Conservation (phyloP, 2,888 invertebrate genomes). For the Exephanes ischioxanthus region DNA sequence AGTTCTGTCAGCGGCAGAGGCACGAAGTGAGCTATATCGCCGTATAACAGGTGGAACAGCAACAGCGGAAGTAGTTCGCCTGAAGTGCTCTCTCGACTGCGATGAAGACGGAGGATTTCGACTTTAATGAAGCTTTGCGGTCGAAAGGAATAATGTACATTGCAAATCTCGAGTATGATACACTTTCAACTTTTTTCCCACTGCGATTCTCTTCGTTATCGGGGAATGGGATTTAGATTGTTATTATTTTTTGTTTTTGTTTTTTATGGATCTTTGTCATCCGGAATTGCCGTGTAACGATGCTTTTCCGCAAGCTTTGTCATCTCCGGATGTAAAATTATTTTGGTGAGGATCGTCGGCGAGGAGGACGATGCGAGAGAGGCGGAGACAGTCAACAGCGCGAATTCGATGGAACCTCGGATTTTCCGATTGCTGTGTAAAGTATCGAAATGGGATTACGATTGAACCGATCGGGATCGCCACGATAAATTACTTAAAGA, state of each 20-base stretch:
- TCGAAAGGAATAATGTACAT: neutral
- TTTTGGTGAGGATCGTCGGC: slow-evolving; percentile 47
- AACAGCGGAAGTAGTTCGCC: slow-evolving; percentile 39
- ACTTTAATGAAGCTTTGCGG: slow-evolving; percentile 7
- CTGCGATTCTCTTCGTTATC: neutral
- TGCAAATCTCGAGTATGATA: slow-evolving; percentile 7
- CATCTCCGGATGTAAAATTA: neutral
- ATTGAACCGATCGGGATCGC: slow-evolving; percentile 23
- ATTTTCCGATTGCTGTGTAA: slow-evolving; percentile 32
- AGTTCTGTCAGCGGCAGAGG: slow-evolving; percentile 25
- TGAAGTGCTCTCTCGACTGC: neutral
- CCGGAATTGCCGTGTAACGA: neutral
- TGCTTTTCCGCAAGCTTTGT: neutral
- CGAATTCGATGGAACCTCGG: slow-evolving; percentile 43
- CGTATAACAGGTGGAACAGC: slow-evolving; percentile 16
- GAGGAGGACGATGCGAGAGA: slow-evolving; percentile 14
- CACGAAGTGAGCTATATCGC: slow-evolving; percentile 16
- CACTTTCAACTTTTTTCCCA: neutral
- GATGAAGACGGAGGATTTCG: slow-evolving; percentile 2
- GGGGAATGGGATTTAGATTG: neutral
- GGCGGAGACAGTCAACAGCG: neutral
- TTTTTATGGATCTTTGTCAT: no score
- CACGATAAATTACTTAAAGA: slow-evolving; percentile 64
- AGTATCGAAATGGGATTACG: slow-evolving; percentile 62
- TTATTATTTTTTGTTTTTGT: neutral